Evolutionary conservation across 2,797 vertebrate genomes (phyloP), one percentile per base, ranked within the genome.

Genomic region (Rhabdomys pumilio): DNA sequence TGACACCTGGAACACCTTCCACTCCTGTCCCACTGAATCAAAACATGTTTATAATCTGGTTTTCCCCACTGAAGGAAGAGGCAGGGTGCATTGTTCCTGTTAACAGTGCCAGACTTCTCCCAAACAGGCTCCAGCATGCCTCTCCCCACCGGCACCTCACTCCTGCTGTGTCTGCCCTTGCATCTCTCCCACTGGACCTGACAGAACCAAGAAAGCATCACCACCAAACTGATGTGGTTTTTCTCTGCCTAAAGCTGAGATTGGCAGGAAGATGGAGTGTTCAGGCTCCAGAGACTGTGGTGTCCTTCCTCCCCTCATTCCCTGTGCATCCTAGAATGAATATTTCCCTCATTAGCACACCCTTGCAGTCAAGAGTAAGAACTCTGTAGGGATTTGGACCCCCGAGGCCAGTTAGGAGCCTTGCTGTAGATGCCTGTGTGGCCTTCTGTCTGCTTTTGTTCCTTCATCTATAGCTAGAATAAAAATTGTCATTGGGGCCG

Each of bases 11-110:
- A 86, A 44, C 31, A 90, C 82, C 50, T 95, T 41, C 41, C 29
- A 38, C 19, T 80, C 8, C 22, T 92, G 93, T 93, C 73, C 90
- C 55, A 76, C 7, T 94, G 73, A 92, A 75, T 82, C 63, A 55
- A 82, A 92, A 76, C 76, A 7, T 12, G 2, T 83, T 93, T 93
- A 77, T 11, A 80, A 14, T 73, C 34, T 76, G 9, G 0, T 82
- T 34, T 93, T 80, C 61, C 11, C 84, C 26, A 59, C 75, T 75
- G 29, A 90, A 95, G 89, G 92, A 69, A 93, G 83, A 80, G n/a
- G 75, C 85, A 12, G 76, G 65, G 90, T 50, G 87, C 38, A 83
- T 14, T 50, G 19, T 65, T 87, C 44, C 65, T 93, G 20, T 82
- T 88, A 81, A 50, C 0, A 44, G 59, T 41, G 38, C 92, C 19